phyloP scores from a whole-genome alignment of 2,888 invertebrate species.

The Smittia sp. region DNA sequence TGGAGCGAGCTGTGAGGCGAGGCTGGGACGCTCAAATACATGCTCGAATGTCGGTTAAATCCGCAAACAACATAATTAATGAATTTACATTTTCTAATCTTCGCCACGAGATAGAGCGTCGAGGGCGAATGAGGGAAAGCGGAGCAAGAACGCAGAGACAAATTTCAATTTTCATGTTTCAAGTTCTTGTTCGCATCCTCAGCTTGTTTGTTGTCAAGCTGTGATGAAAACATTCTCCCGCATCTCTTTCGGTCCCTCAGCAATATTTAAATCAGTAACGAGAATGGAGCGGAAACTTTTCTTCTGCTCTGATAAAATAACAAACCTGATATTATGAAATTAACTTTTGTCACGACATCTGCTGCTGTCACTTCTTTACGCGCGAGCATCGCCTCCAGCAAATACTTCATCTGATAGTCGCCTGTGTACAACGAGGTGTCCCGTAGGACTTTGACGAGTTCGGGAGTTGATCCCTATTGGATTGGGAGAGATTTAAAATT shows the following conservation, averaged over 20 bases:
- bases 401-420: constrained; percentile 50
- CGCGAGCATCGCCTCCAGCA: constrained; percentile 50
- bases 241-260: no score
- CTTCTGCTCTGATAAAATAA: neutral
- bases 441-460: constrained; percentile 48
- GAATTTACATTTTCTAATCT: constrained; percentile 9
- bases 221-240: no score
- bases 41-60: neutral
- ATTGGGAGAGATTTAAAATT: neutral
- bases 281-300: neutral
- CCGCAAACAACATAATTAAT: neutral
- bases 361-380: constrained; percentile 50
- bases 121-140: no score
- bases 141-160: no score
- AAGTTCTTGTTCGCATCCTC: no score
- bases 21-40: neutral
- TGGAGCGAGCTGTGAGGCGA: neutral
- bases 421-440: constrained; percentile 49
- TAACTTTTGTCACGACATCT: constrained; percentile 50
- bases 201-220: no score
- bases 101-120: neutral
- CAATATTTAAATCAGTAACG: no score
- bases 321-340: constrained; percentile 49
- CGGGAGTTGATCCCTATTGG: constrained; percentile 48
- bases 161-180: no score